These are phyloP conservation scores for Pelobates cultripes DNA, from an alignment of 2,797 vertebrate genomes.

Conservation along the genomic window DNA sequence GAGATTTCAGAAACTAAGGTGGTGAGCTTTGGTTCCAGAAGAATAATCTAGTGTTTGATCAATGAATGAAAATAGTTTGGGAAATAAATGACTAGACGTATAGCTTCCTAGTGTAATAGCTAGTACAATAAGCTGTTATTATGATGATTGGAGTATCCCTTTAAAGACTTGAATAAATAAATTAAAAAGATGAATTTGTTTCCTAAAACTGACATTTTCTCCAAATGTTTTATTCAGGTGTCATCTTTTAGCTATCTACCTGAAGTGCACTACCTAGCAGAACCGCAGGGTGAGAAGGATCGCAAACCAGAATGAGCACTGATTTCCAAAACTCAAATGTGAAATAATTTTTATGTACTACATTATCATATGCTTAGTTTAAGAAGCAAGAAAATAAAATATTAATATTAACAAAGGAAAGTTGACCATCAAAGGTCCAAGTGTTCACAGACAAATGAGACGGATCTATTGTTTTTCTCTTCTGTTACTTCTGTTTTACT, in stretches of 20 bases:
- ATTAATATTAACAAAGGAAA: conserved; percentile 57
- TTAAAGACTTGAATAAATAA: no score
- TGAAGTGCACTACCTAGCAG: conserved; percentile 76
- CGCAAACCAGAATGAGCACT: conserved; percentile 64
- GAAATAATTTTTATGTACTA: conserved; percentile 64
- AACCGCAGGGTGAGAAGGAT: conserved; percentile 60
- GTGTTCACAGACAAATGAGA: conserved; percentile 72
- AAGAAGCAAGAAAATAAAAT: conserved; percentile 60
- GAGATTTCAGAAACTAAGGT: no score
- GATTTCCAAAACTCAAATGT: conserved; percentile 63
- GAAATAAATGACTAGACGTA: no score
- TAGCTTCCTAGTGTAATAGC: no score
- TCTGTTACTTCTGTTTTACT: conserved; percentile 86
- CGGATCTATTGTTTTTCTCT: conserved; percentile 72
- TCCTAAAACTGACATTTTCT: not conserved
- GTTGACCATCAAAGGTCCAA: conserved; percentile 68
- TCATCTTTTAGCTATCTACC: conserved; percentile 78
- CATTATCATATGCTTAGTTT: conserved; percentile 63
- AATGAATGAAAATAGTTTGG: no score
- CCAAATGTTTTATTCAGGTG: conserved; percentile 64
- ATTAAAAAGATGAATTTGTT: no score
- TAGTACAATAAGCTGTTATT: no score
- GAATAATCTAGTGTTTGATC: no score
- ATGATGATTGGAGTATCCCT: no score
- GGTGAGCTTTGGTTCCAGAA: no score